These are phyloP conservation scores for Knipowitschia caucasica DNA, from an alignment of 2,797 vertebrate species.

Conservation along the genomic window DNA sequence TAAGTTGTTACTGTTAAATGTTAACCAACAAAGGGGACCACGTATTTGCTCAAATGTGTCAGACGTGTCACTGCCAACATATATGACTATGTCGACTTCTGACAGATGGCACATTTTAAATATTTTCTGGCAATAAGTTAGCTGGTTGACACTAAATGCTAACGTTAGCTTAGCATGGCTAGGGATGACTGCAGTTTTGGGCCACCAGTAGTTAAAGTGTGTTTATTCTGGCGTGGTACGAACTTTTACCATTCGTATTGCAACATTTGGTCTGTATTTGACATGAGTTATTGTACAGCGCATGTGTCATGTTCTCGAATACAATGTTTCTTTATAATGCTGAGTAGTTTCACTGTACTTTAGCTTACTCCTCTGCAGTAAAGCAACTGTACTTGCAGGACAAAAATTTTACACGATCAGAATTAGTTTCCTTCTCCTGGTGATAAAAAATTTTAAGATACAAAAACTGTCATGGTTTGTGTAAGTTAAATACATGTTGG, in stretches of 20 bases:
- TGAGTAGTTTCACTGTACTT: slow-evolving; percentile 15
- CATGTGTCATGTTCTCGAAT: background rate
- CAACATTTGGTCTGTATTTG: background rate
- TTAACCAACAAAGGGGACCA: background rate
- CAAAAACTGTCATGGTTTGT: too few species aligned
- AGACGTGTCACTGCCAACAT: background rate
- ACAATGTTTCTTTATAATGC: slow-evolving; percentile 3
- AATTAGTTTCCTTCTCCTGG: too few species aligned
- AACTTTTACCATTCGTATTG: background rate
- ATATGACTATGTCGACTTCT: background rate
- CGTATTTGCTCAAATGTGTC: rapidly evolving
- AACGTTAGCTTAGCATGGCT: slow-evolving; percentile 20
- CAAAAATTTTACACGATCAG: background rate
- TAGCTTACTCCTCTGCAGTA: background rate
- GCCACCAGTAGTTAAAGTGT: slow-evolving; percentile 15
- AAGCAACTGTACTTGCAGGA: background rate
- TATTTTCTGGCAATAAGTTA: slow-evolving; percentile 15
- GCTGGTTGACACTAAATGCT: slow-evolving; percentile 21
- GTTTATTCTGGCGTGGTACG: background rate
- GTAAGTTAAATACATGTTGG: too few species aligned
- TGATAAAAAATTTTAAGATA: too few species aligned
- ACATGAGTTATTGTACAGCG: background rate
- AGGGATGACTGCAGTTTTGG: slow-evolving; percentile 9
- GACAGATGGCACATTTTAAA: background rate
- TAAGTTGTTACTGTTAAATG: slow-evolving; percentile 28